phyloP scores from a whole-genome alignment of 2,888 invertebrate genomes.

The Diadegma fenestrale region DNA sequence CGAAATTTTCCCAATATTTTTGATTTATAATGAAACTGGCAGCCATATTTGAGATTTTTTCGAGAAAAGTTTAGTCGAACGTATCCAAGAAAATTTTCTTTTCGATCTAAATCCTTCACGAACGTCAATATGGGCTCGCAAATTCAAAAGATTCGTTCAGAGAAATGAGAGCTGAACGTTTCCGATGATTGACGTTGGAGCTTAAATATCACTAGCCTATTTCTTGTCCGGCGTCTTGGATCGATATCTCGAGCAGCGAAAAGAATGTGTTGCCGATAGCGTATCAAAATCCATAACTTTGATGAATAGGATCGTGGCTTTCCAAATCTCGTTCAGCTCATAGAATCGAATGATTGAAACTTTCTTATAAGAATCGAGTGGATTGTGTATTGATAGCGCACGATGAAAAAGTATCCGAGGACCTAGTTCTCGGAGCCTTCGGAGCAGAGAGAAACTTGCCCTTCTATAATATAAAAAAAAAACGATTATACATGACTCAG shows the following conservation, averaged over 20 bases:
- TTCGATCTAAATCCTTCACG: not conserved
- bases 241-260: not conserved
- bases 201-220: not conserved
- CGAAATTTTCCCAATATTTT: too few species aligned
- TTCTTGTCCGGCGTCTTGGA: not conserved
- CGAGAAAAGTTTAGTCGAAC: too few species aligned
- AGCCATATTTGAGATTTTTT: too few species aligned
- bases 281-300: not conserved
- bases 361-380: not conserved
- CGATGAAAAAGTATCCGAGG: not conserved
- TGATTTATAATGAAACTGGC: too few species aligned
- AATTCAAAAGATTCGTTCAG: not conserved
- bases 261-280: not conserved
- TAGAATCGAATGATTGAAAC: slow-evolving; percentile 3
- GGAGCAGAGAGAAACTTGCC: not conserved
- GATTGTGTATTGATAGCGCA: not conserved
- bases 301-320: not conserved
- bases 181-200: not conserved
- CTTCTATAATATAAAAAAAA: not conserved
- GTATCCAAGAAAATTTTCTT: too few species aligned
- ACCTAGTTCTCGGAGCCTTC: not conserved
- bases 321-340: not conserved
- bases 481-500: not conserved
- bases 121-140: not conserved
- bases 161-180: not conserved